These are phyloP conservation scores for Parauchenoglanis ngamensis DNA, from an alignment of 2,797 vertebrate species.

Conservation along the genomic window DNA sequence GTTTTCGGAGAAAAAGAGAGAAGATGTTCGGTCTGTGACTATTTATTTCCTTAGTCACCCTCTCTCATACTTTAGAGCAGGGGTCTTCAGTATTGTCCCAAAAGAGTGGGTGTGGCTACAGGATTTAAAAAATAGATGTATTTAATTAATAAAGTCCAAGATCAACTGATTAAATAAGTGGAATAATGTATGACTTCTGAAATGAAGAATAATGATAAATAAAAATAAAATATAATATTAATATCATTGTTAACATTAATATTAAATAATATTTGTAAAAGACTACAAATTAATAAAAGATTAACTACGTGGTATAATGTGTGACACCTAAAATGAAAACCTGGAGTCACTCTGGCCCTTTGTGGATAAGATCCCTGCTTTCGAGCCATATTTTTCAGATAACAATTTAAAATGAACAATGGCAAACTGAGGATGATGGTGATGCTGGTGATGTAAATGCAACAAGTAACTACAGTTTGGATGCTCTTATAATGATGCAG, in stretches of 20 bases:
- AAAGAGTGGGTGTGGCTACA: neutral
- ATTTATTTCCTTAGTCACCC: slow-evolving; percentile 13
- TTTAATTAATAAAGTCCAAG: neutral
- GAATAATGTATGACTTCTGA: neutral
- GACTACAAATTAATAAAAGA: neutral
- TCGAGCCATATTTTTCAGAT: slow-evolving; percentile 8
- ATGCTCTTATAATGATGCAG: slow-evolving; percentile 67
- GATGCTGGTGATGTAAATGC: slow-evolving; percentile 14
- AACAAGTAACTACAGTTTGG: slow-evolving; percentile 26
- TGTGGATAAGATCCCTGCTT: slow-evolving; percentile 7
- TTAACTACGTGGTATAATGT: neutral
- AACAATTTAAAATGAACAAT: neutral
- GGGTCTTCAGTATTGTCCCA: neutral
- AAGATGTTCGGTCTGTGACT: neutral
- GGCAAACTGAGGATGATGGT: neutral
- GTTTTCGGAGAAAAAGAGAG: neutral
- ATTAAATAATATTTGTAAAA: too few species aligned
- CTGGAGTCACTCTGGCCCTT: neutral
- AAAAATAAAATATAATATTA: too few species aligned
- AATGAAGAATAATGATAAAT: too few species aligned
- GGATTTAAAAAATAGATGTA: neutral
- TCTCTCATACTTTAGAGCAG: neutral
- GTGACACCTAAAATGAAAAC: neutral
- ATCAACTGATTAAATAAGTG: neutral
- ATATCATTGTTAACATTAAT: too few species aligned